A percentile compares a stretch with the other conserved stretches of the same genome.
These are phyloP conservation scores for Percopsis transmontana DNA, from an alignment of 2,113 vertebrate genomes.

Conservation along the genomic window DNA sequence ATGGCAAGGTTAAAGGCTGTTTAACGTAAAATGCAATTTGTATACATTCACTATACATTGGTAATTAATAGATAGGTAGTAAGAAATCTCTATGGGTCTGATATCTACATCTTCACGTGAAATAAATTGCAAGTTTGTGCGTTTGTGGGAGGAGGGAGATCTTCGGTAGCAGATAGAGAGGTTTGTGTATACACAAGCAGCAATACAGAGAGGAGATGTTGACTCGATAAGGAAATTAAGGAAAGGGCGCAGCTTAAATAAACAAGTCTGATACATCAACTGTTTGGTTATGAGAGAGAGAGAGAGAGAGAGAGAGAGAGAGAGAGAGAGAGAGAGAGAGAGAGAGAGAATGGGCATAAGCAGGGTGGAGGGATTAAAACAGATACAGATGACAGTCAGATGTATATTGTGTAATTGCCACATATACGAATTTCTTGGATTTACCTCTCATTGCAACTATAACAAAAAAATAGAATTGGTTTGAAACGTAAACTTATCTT, in stretches of 20 bases:
- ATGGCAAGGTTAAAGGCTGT: neutral
- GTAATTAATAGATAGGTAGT: too few relatives aligned
- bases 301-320: slow-evolving; percentile 4
- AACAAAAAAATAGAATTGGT: neutral
- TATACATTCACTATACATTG: too few relatives aligned
- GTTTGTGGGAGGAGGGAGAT: slow-evolving; percentile 41
- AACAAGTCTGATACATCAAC: slow-evolving; percentile 25
- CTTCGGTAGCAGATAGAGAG: slow-evolving; percentile 48
- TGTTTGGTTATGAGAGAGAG: slow-evolving; percentile 4
- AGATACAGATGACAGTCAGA: slow-evolving; percentile 13
- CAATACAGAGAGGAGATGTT: slow-evolving; percentile 77
- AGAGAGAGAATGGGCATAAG: slow-evolving; percentile 6
- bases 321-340: slow-evolving; percentile 15
- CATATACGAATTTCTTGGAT: slow-evolving; percentile 31
- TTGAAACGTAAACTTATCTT: slow-evolving; percentile 1
- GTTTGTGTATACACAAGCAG: slow-evolving; percentile 65
- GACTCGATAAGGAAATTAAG: slow-evolving; percentile 78
- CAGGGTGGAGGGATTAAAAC: slow-evolving; percentile 12
- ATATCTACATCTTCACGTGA: neutral
- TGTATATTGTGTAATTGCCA: slow-evolving; percentile 13
- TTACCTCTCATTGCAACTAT: slow-evolving; percentile 32
- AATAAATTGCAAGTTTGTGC: too few relatives aligned
- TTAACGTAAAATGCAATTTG: too few relatives aligned
- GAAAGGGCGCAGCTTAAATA: slow-evolving; percentile 81
- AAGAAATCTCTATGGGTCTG: neutral